phyloP scores from a whole-genome alignment of 2,888 invertebrate genomes.

The Selenia dentaria region DNA sequence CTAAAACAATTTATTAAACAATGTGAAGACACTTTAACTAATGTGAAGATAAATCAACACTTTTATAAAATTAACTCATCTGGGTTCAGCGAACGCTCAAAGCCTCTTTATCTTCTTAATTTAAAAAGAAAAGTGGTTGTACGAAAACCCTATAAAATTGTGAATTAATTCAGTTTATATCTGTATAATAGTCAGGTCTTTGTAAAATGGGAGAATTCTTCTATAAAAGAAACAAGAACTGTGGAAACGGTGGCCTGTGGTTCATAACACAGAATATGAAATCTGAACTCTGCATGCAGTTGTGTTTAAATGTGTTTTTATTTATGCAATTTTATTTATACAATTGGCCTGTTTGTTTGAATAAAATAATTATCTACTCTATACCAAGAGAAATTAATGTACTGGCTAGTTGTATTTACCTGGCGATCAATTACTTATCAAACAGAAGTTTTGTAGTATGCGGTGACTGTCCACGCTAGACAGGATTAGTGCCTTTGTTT shows the following conservation, averaged over 20 bases:
- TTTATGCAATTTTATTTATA: no score
- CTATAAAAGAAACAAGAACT: conserved; percentile 16
- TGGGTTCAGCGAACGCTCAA: conserved; percentile 27
- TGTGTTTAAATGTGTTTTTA: no score
- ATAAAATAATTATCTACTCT: no score
- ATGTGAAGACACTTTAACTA: background rate
- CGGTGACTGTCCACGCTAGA: no score
- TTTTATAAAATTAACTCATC: conserved; percentile 9
- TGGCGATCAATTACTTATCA: no score
- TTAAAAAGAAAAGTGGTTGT: conserved; percentile 26
- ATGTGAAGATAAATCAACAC: conserved; percentile 10
- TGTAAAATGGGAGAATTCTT: conserved; percentile 19
- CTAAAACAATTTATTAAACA: no score
- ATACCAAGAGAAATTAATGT: no score
- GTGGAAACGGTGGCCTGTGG: conserved; percentile 9
- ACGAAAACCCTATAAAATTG: conserved; percentile 23
- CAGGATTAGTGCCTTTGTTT: no score
- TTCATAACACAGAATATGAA: background rate
- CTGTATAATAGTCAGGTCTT: conserved; percentile 17
- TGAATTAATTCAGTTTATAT: conserved; percentile 23
- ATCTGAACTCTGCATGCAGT: no score
- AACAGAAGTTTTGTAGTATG: no score
- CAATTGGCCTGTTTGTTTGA: no score
- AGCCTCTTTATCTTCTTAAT: conserved; percentile 24
- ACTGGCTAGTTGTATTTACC: no score